phyloP scores from a whole-genome alignment of 2,113 vertebrate genomes.

The Phaetusa simplex region DNA sequence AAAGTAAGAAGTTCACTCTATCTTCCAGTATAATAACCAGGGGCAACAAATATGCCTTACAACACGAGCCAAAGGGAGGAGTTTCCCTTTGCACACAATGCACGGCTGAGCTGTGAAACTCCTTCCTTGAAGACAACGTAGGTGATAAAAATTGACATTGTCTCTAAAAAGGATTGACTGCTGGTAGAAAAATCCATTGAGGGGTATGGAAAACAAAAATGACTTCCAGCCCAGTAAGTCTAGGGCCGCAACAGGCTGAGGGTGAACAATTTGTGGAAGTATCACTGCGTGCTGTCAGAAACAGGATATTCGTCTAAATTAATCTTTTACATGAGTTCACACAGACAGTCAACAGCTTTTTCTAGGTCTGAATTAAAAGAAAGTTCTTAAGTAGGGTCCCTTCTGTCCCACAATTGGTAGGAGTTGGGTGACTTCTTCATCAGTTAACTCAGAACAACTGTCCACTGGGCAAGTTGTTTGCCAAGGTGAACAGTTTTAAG shows the following conservation, averaged over 20 bases:
- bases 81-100: not conserved
- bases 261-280: not conserved
- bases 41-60: not conserved
- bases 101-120: not conserved
- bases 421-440: not conserved
- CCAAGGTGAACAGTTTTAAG: not conserved
- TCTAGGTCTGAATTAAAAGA: not conserved
- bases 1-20: not conserved
- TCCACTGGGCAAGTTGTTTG: not conserved
- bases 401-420: not conserved
- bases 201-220: not conserved
- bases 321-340: rapidly evolving
- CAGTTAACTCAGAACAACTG: not conserved
- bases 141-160: not conserved
- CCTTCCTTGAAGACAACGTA: not conserved
- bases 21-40: not conserved
- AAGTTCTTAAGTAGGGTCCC: not conserved
- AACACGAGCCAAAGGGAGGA: not conserved
- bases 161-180: not conserved
- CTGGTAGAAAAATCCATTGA: not conserved
- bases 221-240: not conserved
- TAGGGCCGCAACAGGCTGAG: not conserved
- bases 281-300: not conserved
- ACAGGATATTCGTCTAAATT: not conserved
- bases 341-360: not conserved